Evolutionary conservation across 2,888 invertebrate species (phyloP), one percentile per base, ranked within the genome.

Genomic region (Harpalus rubripes): DNA sequence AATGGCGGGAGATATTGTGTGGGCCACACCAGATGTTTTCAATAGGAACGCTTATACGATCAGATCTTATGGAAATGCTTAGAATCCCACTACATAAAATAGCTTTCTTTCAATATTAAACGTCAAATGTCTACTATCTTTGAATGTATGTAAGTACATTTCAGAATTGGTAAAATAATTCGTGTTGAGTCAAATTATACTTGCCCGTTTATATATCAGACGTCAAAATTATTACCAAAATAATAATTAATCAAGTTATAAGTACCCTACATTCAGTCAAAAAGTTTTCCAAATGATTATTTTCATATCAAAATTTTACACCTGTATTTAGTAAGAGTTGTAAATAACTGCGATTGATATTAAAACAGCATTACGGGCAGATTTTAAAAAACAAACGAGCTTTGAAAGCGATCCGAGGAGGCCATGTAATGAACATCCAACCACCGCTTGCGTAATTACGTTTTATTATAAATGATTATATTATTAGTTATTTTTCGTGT

Each of bases 401-500:
- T 74, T 44, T 74, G 72, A 74, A 18, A 74, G 15, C 18, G 18
- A n/a, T 39, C 68, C 72, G 16, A 44, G 16, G 44, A 52, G 44
- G 44, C 44, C 32, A 32, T 32, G 44, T 52, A 52, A 52, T 52
- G 44, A 52, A 74, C 44, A 18, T 44, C 41, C 18, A 78, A 78
- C 56, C 44, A 44, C 41, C 22, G 56, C 78, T 58, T 41, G 41
- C 80, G 61, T 81, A 81, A 81, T 81, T 81, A 68, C 58, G 26
- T 81, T 81, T 56, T 81, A 72, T 81, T 81, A 81, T 81, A 81
- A 81, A 81, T 81, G 81, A 63, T 81, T 65, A 52, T 81, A 65
- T 81, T 81, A 81, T 81, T 81, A 81, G 65, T 65, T 41, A 81
- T 81, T 81, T 81, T 81, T 65, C 81, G 78, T 81, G 81, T 81